Evolutionary conservation across 2,113 vertebrate species (phyloP).

Genomic region (Tauraco erythrolophus): DNA sequence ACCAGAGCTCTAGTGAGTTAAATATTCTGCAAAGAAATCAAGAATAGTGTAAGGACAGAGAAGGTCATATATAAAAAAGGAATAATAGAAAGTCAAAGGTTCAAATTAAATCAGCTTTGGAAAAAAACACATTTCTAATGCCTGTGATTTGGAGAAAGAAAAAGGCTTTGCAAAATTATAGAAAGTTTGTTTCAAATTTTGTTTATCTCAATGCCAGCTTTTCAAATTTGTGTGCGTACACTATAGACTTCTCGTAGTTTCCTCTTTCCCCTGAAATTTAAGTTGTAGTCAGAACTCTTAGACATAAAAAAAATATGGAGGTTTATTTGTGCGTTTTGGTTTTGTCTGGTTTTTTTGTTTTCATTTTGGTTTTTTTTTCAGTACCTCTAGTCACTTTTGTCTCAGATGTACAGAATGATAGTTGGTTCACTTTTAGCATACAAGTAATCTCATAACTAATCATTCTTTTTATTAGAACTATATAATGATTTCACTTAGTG

Average conservation of each 20-base stretch:
- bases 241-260: background rate
- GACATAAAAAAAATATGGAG: background rate
- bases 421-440: background rate
- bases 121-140: background rate
- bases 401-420: background rate
- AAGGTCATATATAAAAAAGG: background rate
- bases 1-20: background rate
- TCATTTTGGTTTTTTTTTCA: background rate
- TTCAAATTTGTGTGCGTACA: rapidly evolving
- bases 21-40: background rate
- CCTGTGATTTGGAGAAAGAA: background rate
- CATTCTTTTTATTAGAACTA: background rate
- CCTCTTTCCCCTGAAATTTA: background rate
- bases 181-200: background rate
- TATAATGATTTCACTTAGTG: background rate
- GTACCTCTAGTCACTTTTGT: background rate
- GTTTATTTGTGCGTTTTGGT: rapidly evolving
- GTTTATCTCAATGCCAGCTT: background rate
- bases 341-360: background rate
- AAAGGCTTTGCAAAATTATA: background rate
- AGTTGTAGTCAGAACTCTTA: background rate
- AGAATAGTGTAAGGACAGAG: background rate
- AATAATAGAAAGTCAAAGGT: background rate
- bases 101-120: background rate
- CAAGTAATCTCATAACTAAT: background rate